Evolutionary conservation across 1,140 invertebrate species (phyloP), one percentile per base, ranked within the genome.

Genomic region (Rhopalosiphum padi): DNA sequence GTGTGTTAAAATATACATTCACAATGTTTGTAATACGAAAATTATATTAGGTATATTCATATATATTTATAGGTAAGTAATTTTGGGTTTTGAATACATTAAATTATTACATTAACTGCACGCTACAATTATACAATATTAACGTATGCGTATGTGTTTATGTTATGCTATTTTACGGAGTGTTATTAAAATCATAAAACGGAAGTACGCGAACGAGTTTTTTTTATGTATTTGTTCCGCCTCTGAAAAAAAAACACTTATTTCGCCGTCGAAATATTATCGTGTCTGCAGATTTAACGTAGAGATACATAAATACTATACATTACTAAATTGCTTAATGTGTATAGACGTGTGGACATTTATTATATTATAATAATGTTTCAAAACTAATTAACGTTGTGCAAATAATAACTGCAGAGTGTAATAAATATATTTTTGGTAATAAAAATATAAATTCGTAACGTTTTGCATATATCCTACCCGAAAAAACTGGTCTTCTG

Each of bases 341-440:
- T n/a, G 6, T n/a, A 43, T 43, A 83, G 37, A 43, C 23, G 23
- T 11, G 37, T 25, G 22, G 83, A 85, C 41, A 9, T 85, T 85
- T 85, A 85, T 85, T 37, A 43, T 43, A 77, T 77, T 77, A 77
- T 18, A 77, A 77, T n/a, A n/a, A n/a, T 77, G 60, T 77, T 85
- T 41, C 8, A 85, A 83, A 85, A 85, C 41, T 8, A 85, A 85
- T 41, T 85, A 43, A 85, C 83, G 83, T 3, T n/a, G 60, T 77
- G 23, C 82, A 77, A 77, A 77, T 77, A 77, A 77, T 77, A 77
- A 77, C 60, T 77, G 30, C 15, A n/a, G 30, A 83, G 37, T 25
- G 37, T 1, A 9, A 43, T 85, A 43, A 85, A 18, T 77, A 77
- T 77, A 77, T 77, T 77, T 77, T 6, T 5, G 30, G 60, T 22